Conservation (phyloP, 2,888 invertebrate genomes). For the Hipparchia sbordonii region DNA sequence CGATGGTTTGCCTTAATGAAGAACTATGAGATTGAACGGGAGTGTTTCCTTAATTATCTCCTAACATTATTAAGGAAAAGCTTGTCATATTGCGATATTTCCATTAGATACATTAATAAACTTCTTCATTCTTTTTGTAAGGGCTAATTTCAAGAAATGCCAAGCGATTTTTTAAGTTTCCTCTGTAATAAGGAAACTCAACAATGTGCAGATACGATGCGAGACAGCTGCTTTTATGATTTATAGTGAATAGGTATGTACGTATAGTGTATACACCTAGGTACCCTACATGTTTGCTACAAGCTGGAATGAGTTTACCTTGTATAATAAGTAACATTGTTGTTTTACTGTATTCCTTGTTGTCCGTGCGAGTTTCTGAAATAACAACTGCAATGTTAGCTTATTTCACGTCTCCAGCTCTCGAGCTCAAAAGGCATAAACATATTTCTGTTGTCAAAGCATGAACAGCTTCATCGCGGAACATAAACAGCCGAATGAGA, state of each 20-base stretch:
- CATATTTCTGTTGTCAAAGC: background rate
- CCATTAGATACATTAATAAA: too few relatives aligned
- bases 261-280: background rate
- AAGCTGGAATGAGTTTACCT: conserved; percentile 6
- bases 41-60: too few relatives aligned
- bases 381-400: conserved; percentile 17
- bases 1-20: background rate
- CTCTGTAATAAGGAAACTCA: too few relatives aligned
- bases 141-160: background rate
- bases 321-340: conserved; percentile 6
- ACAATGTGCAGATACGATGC: too few relatives aligned
- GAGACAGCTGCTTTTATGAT: background rate
- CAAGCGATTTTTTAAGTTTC: background rate
- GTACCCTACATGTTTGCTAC: background rate
- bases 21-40: background rate
- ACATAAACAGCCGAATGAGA: background rate
- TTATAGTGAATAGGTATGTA: background rate
- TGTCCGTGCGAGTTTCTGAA: conserved; percentile 8
- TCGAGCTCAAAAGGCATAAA: conserved; percentile 13
- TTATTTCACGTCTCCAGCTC: conserved; percentile 12
- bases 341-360: conserved; percentile 14
- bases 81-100: too few relatives aligned
- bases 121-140: background rate
- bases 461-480: background rate
- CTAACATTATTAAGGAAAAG: too few relatives aligned